Percentiles rank a stretch among this genome's conserved stretches.
Conservation (phyloP, 2,797 vertebrate species). For the Todus mexicanus region DNA sequence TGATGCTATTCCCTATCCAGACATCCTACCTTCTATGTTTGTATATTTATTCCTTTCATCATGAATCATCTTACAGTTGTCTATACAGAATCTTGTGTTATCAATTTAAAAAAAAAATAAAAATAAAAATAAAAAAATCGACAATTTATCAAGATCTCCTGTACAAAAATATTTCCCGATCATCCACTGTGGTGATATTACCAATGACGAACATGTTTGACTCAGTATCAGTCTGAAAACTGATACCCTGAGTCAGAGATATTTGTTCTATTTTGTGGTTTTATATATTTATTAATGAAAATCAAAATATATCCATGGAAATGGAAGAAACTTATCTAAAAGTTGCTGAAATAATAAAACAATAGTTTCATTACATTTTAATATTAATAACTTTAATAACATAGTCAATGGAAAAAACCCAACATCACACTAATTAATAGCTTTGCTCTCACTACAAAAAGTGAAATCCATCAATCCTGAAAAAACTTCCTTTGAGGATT, state of each 20-base stretch:
- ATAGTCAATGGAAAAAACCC: not conserved
- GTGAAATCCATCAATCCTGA: not conserved
- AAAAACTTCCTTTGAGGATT: slow-evolving; percentile 15
- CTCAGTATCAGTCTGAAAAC: not conserved
- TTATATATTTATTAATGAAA: not conserved
- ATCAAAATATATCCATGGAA: not conserved
- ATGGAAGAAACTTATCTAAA: not conserved
- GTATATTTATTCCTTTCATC: slow-evolving; percentile 27
- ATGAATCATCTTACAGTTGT: not conserved
- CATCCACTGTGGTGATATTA: not conserved
- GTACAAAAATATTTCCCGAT: not conserved
- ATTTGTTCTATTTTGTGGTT: not conserved
- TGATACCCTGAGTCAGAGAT: not conserved
- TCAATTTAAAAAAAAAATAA: too few relatives aligned
- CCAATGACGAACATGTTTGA: not conserved
- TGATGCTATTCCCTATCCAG: slow-evolving; percentile 20
- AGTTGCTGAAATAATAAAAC: not conserved
- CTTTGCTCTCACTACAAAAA: not conserved
- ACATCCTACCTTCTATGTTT: not conserved
- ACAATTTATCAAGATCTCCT: not conserved
- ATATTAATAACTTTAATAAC: not conserved
- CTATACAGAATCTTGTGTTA: not conserved
- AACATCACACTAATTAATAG: not conserved
- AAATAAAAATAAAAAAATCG: too few relatives aligned
- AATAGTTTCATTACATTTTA: not conserved